Base-by-base conservation (phyloP, 2,113 vertebrate species). In the Ochotona princeps region DNA sequence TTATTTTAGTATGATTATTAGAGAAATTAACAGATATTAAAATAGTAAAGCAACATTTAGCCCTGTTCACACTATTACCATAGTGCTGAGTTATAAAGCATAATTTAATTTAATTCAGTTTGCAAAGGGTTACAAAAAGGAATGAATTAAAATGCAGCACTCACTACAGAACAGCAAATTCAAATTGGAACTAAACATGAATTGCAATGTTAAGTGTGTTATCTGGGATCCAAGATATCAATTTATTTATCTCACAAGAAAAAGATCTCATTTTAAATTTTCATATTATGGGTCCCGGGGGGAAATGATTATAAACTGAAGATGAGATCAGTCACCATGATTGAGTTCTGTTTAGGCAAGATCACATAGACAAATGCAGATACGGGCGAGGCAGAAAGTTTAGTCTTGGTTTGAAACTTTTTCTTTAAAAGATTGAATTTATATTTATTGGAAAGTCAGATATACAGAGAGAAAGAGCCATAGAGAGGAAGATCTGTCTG, bases 1-100 rank as follows among this genome's bases (percentile, higher is more conserved):
- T 79, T 88, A 25, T 75, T 87, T 94, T 93, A 95, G 83, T 54
- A 65, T n/a, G 23, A 44, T 51, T 92, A 91, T 66, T 14, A 69
- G 81, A 95, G 70, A 35, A 94, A 90, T n/a, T 69, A 83, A 95
- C 10, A 30, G 26, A 75, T 90, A 80, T 79, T n/a, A 67, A 96
- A 96, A 96, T 75, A 12, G 84, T 49, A 94, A 38, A 44, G 6
- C 17, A 63, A 80, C 73, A 67, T 35, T 20, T 30, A 51, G 83
- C 32, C 49, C 10, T 90, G 87, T 87, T 97, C 60, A 23, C 92
- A 60, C 12, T 93, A 94, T 44, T 92, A 80, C 25, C 92, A 54
- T 73, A 89, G 92, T 95, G 87, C 95, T 65, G 93, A 95, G 75
- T 49, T 87, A 76, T 89, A 94, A 96, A 96, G 92, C 54, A 87